A percentile compares a stretch with the other conserved stretches of the same genome.
These are phyloP conservation scores for Brenthis daphne DNA, from an alignment of 2,888 invertebrate species.

Conservation along the genomic window DNA sequence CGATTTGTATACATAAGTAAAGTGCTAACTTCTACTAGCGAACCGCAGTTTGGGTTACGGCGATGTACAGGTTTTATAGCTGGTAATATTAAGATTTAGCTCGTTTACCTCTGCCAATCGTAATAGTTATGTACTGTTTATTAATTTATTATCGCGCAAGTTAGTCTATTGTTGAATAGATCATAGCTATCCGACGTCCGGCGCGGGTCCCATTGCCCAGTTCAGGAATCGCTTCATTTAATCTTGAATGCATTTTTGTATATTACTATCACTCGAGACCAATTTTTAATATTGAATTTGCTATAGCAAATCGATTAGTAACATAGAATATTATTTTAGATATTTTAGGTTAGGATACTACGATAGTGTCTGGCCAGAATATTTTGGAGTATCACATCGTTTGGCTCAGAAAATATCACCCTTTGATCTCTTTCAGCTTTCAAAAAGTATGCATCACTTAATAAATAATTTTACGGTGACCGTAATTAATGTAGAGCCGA, in stretches of 20 bases:
- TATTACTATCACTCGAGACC: conserved; percentile 77
- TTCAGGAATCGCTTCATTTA: conserved; percentile 62
- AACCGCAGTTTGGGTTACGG: conserved; percentile 78
- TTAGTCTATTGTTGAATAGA: conserved; percentile 79
- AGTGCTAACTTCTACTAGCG: conserved; percentile 72
- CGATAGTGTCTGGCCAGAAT: conserved; percentile 82
- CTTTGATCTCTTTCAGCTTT: conserved; percentile 82
- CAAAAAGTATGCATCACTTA: conserved; percentile 79
- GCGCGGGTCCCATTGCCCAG: conserved; percentile 54
- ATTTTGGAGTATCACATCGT: conserved; percentile 82
- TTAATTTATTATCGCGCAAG: conserved; percentile 81
- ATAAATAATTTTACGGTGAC: conserved; percentile 73
- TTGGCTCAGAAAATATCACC: conserved; percentile 81
- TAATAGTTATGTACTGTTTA: conserved; percentile 79
- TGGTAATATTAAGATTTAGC: conserved; percentile 81
- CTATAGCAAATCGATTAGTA: conserved; percentile 78
- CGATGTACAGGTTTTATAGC: conserved; percentile 81
- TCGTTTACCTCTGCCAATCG: conserved; percentile 82
- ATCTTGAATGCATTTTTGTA: conserved; percentile 73
- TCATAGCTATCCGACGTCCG: conserved; percentile 78
- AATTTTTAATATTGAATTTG: conserved; percentile 78
- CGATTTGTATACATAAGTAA: conserved; percentile 80
- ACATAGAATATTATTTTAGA: conserved; percentile 79
- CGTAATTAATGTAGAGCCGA: conserved; percentile 48
- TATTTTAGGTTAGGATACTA: conserved; percentile 82